Evolutionary conservation across 1,140 invertebrate genomes (phyloP), one percentile per base, ranked within the genome.

Genomic region (Drosophila watanabei): DNA sequence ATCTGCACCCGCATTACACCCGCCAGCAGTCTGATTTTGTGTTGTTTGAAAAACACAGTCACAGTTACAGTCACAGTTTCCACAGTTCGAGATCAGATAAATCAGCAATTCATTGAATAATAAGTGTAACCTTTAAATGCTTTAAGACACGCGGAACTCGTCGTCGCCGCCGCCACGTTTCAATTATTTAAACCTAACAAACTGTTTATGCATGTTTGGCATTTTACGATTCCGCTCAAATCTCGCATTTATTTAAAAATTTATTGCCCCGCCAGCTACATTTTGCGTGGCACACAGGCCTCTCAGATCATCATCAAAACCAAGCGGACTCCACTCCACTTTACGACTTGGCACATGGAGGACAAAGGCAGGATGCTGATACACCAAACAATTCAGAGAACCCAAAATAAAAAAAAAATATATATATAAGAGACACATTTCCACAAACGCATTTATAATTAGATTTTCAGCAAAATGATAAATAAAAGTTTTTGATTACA

Each of bases 401-500:
- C 30, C 37, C 35, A 33, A n/a, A 33, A 33, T 32, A 51, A 51
- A 51, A 43, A n/a, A n/a, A 43, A 8, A 43, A 9, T 13, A 14
- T 9, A 46, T 18, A 68, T 57, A 87, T 62, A 64, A 51, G 70
- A 51, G 69, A 70, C 86, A 79, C 75, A 89, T 85, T 88, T 71
- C 49, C 78, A 79, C 73, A 86, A 60, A 63, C 76, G 82, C 86
- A 81, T 90, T 89, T 90, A 89, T 90, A 78, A 87, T 79, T 78
- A 89, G 80, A 73, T 90, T 89, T 79, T 49, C 78, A 86, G 71
- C 68, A 85, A 89, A 82, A 89, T 89, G 75, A 86, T 85, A 82
- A 86, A 90, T 90, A 80, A 66, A 89, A 89, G 79, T 89, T 89
- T 89, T 88, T 87, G 84, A 88, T 88, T 87, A 87, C 80, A 80